phyloP scores from a whole-genome alignment of 1,140 invertebrate species.

The Drosophila santomea region DNA sequence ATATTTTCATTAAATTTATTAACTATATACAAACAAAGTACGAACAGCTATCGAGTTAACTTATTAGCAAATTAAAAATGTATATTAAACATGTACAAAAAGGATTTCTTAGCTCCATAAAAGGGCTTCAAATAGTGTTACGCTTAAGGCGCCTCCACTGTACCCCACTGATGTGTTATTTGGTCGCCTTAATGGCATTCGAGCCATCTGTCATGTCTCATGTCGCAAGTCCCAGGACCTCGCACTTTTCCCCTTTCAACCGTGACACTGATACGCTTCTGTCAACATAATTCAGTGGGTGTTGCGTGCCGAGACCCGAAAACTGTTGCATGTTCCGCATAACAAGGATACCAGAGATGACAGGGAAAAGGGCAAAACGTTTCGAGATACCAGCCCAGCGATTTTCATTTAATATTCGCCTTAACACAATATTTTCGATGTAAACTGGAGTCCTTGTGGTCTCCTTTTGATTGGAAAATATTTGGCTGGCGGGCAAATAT shows the following conservation, averaged over 20 bases:
- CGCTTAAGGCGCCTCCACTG: not conserved
- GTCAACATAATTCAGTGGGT: conserved; percentile 40
- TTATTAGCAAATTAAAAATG: not conserved
- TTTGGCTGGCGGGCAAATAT: conserved; percentile 35
- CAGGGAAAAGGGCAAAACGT: conserved; percentile 10
- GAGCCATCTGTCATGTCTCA: conserved; percentile 37
- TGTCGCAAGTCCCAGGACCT: conserved; percentile 12
- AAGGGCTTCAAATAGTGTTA: too few species aligned
- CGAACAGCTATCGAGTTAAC: too few species aligned
- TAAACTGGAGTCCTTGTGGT: conserved; percentile 25
- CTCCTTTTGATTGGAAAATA: conserved; percentile 40
- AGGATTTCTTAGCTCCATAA: not conserved
- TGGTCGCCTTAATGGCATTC: conserved; percentile 15
- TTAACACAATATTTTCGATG: conserved; percentile 46
- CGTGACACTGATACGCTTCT: conserved; percentile 47
- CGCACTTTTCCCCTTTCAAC: not conserved
- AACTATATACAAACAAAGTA: too few species aligned
- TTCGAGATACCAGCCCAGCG: conserved; percentile 17
- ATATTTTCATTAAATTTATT: too few species aligned
- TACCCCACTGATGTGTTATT: conserved; percentile 9
- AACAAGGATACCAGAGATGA: conserved; percentile 19
- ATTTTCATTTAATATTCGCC: conserved; percentile 42
- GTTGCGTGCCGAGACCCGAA: conserved; percentile 33
- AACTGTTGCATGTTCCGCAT: conserved; percentile 34
- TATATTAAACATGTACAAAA: too few species aligned